Percentiles rank a stretch among this genome's conserved stretches.
Evolutionary conservation across 2,888 invertebrate species (phyloP).

Genomic region (Archips crataeganus): DNA sequence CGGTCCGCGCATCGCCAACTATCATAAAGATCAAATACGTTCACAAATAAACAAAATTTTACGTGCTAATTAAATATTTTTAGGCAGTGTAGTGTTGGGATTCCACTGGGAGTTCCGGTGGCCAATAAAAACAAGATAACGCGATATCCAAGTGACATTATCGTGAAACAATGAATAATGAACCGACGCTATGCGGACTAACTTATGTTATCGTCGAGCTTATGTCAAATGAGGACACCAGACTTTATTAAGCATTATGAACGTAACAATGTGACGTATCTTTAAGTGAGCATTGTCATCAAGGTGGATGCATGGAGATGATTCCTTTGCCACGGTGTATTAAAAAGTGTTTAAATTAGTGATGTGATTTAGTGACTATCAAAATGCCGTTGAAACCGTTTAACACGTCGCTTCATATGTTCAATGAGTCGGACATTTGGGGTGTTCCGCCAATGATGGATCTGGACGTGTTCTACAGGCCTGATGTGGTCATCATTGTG

Average conservation of each 20-base stretch:
- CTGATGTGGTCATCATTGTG: constrained; percentile 84
- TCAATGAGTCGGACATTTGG: constrained; percentile 62
- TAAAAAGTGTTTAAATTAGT: not conserved
- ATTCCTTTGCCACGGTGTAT: not conserved
- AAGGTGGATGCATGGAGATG: not conserved
- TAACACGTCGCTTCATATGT: constrained; percentile 53
- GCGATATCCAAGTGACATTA: constrained; percentile 18
- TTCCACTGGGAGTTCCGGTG: not conserved
- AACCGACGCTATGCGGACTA: not conserved
- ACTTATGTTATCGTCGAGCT: not conserved
- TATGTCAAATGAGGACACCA: not conserved
- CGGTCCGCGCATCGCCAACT: constrained; percentile 12
- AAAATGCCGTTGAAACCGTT: constrained; percentile 53
- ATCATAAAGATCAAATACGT: constrained; percentile 30
- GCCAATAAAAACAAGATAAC: constrained; percentile 3
- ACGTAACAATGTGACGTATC: too few relatives aligned
- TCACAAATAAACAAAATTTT: constrained; percentile 21
- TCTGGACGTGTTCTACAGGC: constrained; percentile 73
- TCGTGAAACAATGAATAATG: constrained; percentile 23
- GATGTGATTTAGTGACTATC: not conserved
- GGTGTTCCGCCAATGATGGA: constrained; percentile 59
- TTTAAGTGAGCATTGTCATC: not conserved
- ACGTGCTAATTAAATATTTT: not conserved
- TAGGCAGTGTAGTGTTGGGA: not conserved
- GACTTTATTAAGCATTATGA: too few relatives aligned